Conservation (phyloP, 2,888 invertebrate genomes). For the Sphaerophoria taeniata region DNA sequence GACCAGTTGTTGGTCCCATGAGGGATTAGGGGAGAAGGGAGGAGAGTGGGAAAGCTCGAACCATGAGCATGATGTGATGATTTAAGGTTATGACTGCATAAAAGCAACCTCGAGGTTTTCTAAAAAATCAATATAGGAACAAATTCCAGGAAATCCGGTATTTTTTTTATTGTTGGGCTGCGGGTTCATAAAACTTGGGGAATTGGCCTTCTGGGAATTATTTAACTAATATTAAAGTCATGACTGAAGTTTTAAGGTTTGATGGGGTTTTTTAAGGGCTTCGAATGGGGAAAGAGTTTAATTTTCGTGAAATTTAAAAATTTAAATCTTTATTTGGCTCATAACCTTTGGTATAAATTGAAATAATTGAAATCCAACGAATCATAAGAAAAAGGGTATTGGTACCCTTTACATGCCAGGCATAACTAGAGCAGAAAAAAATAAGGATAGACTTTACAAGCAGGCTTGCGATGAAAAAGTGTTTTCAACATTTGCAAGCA, state of each 20-base stretch:
- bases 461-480: too few species aligned
- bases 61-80: constrained; percentile 24
- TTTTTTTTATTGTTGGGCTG: background rate
- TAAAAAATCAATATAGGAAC: background rate
- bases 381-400: too few species aligned
- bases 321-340: too few species aligned
- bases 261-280: background rate
- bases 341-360: too few species aligned
- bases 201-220: background rate
- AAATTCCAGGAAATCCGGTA: constrained; percentile 4
- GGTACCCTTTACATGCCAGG: too few species aligned
- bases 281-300: background rate
- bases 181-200: background rate
- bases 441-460: too few species aligned
- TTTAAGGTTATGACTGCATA: constrained; percentile 16
- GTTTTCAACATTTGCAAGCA: too few species aligned
- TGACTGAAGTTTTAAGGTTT: background rate
- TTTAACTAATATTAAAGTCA: constrained; percentile 12
- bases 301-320: background rate
- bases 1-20: too few species aligned
- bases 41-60: background rate
- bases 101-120: background rate
- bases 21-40: background rate
- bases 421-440: too few species aligned
- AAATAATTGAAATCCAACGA: too few species aligned